Evolutionary conservation across 2,113 vertebrate genomes (phyloP), one percentile per base, ranked within the genome.

Genomic region (Hyperopisus bebe): DNA sequence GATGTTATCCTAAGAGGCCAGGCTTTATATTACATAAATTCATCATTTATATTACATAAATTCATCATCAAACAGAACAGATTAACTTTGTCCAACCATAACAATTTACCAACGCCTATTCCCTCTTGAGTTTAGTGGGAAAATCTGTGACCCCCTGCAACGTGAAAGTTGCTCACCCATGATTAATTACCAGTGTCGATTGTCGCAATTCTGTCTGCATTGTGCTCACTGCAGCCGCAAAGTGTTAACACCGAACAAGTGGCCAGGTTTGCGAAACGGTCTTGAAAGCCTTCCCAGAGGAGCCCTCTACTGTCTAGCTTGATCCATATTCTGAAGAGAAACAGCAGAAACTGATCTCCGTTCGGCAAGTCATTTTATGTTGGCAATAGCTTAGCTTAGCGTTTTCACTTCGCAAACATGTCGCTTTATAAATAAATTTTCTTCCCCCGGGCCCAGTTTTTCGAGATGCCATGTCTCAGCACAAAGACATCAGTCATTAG

Each of bases 401-500:
- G 9, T 53, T 27, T 39, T 55, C 77, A 44, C 31, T 53, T 77
- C 17, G 86, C 85, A 87, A 77, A 77, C 62, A 24, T 13, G 86
- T 46, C 42, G 21, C 84, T 87, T 87, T 87, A 86, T 66, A 50
- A 90, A 70, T 42, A 42, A 42, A 44, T 87, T 84, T 77, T 27
- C 44, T 85, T 90, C 47, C 66, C n/a, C 66, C 47, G 44, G 55
- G 62, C 35, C 44, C 5, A 5, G 15, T 87, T 74, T 44, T 53
- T 66, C 11, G 44, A 70, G 47, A 86, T 77, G 85, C 47, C 84
- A 55, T 90, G 89, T 31, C 85, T 87, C 46, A 87, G 85, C 85
- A 86, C 85, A 90, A 86, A 70, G 27, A 44, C 83, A 90, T 77
- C 62, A 35, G 58, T 87, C 44, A 90, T 90, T 90, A 39, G 62